phyloP scores from a whole-genome alignment of 2,888 invertebrate genomes.

The Chrysopilus asiliformis region DNA sequence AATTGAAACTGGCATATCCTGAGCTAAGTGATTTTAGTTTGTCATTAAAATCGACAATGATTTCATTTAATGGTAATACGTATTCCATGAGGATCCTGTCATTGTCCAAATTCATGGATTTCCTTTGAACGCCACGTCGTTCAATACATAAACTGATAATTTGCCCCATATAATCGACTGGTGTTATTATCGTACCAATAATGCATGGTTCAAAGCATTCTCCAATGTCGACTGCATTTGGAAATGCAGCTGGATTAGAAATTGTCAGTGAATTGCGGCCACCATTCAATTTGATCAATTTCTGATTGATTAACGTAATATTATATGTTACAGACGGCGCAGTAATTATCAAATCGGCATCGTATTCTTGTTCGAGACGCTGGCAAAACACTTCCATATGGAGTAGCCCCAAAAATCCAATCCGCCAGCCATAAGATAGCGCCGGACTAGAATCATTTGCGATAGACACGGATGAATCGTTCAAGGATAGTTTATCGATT shows the following conservation, averaged over 20 bases:
- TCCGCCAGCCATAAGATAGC: slow-evolving; percentile 75
- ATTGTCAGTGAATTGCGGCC: slow-evolving; percentile 47
- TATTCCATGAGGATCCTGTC: slow-evolving; percentile 69
- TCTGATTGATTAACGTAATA: slow-evolving; percentile 55
- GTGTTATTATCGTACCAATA: slow-evolving; percentile 78
- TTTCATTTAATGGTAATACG: slow-evolving; percentile 79
- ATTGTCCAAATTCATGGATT: slow-evolving; percentile 69
- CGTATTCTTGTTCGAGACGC: slow-evolving; percentile 70
- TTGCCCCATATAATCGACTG: slow-evolving; percentile 56
- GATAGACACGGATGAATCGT: slow-evolving; percentile 85
- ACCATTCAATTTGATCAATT: slow-evolving; percentile 47
- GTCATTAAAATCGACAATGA: slow-evolving; percentile 92
- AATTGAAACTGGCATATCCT: slow-evolving; percentile 92
- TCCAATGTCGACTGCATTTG: slow-evolving; percentile 49
- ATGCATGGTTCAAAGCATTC: slow-evolving; percentile 81
- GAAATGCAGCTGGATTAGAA: slow-evolving; percentile 65
- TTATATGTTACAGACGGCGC: slow-evolving; percentile 79
- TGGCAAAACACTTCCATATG: slow-evolving; percentile 85
- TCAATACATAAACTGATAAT: slow-evolving; percentile 62
- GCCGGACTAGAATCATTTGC: slow-evolving; percentile 72
- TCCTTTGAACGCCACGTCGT: slow-evolving; percentile 47
- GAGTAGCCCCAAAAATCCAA: slow-evolving; percentile 74
- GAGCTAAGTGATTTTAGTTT: slow-evolving; percentile 76
- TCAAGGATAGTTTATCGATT: slow-evolving; percentile 82
- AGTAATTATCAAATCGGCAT: slow-evolving; percentile 67